phyloP scores from a whole-genome alignment of 2,113 vertebrate genomes.

The Lagenorhynchus albirostris region DNA sequence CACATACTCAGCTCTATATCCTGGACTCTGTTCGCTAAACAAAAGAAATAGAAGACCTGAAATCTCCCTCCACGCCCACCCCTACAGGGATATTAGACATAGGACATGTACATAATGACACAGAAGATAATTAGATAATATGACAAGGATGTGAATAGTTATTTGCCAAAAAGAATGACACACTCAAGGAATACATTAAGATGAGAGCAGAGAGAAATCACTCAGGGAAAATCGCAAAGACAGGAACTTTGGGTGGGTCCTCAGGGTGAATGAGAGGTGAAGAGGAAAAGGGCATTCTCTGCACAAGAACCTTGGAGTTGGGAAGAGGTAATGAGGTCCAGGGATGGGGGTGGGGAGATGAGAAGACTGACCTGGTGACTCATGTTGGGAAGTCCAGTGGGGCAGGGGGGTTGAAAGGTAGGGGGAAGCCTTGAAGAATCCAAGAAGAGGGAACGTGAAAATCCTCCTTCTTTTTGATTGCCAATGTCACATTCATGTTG shows the following conservation, averaged over 20 bases:
- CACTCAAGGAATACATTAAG: slow-evolving; percentile 1
- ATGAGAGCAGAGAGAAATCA: not conserved
- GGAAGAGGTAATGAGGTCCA: not conserved
- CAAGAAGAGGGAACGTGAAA: not conserved
- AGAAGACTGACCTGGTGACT: not conserved
- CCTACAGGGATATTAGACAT: not conserved
- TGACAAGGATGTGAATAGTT: not conserved
- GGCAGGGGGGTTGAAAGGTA: not conserved
- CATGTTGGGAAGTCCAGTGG: not conserved
- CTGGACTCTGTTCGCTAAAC: not conserved
- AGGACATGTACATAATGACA: not conserved
- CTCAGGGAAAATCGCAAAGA: not conserved
- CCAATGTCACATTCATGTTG: not conserved
- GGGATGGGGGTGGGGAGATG: not conserved
- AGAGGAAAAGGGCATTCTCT: not conserved
- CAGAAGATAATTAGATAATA: slow-evolving; percentile 1
- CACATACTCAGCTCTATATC: not conserved
- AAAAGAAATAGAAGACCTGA: slow-evolving; percentile 25
- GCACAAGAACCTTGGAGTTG: not conserved
- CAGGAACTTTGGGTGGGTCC: not conserved
- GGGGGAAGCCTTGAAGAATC: not conserved
- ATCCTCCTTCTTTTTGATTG: not conserved
- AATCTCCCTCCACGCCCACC: not conserved
- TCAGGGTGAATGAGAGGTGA: not conserved
- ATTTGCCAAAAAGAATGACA: slow-evolving; percentile 17